Evolutionary conservation across 2,888 invertebrate species (phyloP), one percentile per base, ranked within the genome.

Genomic region (Cephus rjabovi): DNA sequence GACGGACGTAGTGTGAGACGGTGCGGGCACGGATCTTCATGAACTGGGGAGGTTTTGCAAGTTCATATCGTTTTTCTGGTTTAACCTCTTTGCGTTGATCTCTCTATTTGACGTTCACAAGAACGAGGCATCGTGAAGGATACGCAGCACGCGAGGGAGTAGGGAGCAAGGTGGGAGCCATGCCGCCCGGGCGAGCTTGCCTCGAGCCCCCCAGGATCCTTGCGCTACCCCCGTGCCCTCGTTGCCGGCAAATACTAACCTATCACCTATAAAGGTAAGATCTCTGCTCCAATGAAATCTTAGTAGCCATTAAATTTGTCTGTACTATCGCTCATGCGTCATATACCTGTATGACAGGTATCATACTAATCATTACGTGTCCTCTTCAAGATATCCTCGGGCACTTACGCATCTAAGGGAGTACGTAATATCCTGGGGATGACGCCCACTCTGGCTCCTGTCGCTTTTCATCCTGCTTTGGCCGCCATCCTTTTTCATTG

Each of bases 101-200:
- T 73, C 34, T 76, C n/a, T 9, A 23, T 56, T 23, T 56, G 9
- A 56, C 56, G 56, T 56, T 56, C 56, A 23, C 23, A 23, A 56
- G 56, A 56, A 23, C 23, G 56, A 56, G 56, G 56, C 69, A 34
- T 73, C 73, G 30, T 40, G 76, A 73, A 73, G 75, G 75, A 79
- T 75, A 34, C 34, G 31, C 75, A 35, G 75, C 69, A 69, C 40
- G 34, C 33, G 69, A 70, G 69, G 69, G 23, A 74, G 69, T 56
- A 76, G 79, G 15, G 76, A 75, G 70, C 75, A 85, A 85, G 87
- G 86, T 86, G 87, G 88, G 87, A 88, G 89, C 88, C 91, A 90
- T 91, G 91, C 90, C 90, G 90, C 90, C 91, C 90, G 90, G 91
- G 90, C 90, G 87, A 90, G 87, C 87, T 87, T 88, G 87, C 85